Evolutionary conservation across 2,888 invertebrate genomes (phyloP), one percentile per base, ranked within the genome.

Genomic region (Xestia c-nigrum): DNA sequence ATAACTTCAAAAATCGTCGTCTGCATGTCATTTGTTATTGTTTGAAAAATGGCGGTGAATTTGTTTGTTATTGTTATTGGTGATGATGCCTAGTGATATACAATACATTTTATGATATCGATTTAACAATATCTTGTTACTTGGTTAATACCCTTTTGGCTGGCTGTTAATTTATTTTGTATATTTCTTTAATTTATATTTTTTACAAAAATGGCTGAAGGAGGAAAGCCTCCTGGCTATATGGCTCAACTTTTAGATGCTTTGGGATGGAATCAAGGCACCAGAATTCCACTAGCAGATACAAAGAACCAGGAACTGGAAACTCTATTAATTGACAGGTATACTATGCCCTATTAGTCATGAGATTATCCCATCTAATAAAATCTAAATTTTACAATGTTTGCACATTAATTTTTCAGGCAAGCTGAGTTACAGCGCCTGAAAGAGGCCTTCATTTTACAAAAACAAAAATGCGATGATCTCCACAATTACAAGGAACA

Each of bases 211-310:
- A 95, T 95, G 96, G 87, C 87, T 74, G 93, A 91, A 76, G 80
- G 87, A 70, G 86, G 80, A 40, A 91, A 91, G 76, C 90, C 95
- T 86, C 95, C 95, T 5, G 90, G 92, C 61, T 96, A 97, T 86
- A 97, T 98, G 90, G 97, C 97, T 63, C 97, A 98, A 87, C 95
- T 98, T 76, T 93, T 98, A 78, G 97, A 97, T 85, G 97, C 97
- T 86, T 95, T 98, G 78, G 98, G 98, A 5, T 98, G 98, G 98
- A 97, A 97, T 75, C 97, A 98, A 89, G 98, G 98, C 10, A 98
- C 98, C 79, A 98, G 98, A 90, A 97, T 98, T 87, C 99, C 99
- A 5, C 97, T 99, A 81, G 98, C 98, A 1, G 98, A 98, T 94
- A 97, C 97, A 64, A 98, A 98, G 89, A 99, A 99, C 76, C 94